A percentile compares a stretch with the other conserved stretches of the same genome.
phyloP scores from a whole-genome alignment of 2,113 vertebrate genomes.

The Phoenicopterus ruber region DNA sequence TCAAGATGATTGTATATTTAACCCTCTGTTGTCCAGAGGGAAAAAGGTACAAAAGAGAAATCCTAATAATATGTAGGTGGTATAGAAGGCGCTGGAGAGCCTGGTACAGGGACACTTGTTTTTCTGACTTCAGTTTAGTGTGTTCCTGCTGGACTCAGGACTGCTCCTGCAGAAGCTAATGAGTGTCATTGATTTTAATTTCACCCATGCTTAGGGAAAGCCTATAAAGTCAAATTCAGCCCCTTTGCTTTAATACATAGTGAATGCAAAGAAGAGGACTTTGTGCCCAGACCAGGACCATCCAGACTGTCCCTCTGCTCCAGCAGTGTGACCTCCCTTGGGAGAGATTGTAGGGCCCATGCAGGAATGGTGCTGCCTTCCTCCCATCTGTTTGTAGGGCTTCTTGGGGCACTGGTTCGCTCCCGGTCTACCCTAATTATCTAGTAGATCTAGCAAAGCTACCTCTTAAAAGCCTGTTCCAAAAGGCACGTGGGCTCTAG shows the following conservation, averaged over 20 bases:
- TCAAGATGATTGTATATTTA: background rate
- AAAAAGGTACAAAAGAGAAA: background rate
- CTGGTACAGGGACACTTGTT: background rate
- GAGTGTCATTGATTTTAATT: background rate
- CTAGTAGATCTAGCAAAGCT: background rate
- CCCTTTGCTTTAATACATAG: background rate
- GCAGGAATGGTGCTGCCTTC: background rate
- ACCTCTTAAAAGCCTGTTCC: fast-evolving
- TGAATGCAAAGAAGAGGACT: background rate
- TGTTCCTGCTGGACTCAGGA: background rate
- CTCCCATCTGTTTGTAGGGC: background rate
- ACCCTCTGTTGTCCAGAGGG: background rate
- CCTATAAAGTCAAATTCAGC: background rate
- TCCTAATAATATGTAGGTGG: background rate
- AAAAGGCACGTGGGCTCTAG: fast-evolving
- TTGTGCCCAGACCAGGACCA: background rate
- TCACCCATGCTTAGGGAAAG: background rate
- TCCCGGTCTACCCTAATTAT: fast-evolving
- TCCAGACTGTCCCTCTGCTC: background rate
- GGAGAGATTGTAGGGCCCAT: background rate
- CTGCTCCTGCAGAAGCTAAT: background rate
- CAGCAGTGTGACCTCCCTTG: background rate
- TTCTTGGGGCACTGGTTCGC: background rate
- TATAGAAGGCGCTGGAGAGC: background rate
- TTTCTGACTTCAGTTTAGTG: background rate